A percentile compares a stretch with the other conserved stretches of the same genome.
These are phyloP conservation scores for Archegozetes longisetosus DNA, from an alignment of 1,140 invertebrate species.

Conservation along the genomic window DNA sequence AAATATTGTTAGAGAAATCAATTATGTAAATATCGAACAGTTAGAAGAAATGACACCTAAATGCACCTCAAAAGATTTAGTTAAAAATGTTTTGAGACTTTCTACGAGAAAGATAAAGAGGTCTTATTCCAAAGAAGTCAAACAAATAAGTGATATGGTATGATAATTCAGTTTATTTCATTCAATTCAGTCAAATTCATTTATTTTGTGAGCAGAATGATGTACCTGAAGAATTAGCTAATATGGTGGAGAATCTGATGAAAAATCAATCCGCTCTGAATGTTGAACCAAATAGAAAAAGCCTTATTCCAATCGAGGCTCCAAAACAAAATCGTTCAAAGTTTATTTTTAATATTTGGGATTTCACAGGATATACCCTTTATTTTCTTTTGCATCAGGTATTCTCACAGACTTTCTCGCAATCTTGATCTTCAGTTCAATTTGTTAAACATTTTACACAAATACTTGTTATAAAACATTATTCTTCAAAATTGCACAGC, in stretches of 20 bases:
- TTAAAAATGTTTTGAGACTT: constrained; percentile 13
- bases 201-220: constrained; percentile 3
- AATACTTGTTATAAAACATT: too few relatives aligned
- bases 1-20: constrained; percentile 11
- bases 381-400: constrained; percentile 31
- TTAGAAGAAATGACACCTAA: neutral
- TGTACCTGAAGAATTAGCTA: constrained; percentile 7
- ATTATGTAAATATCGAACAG: constrained; percentile 1
- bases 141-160: constrained; percentile 9
- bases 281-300: neutral
- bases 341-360: constrained; percentile 28
- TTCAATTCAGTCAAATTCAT: neutral
- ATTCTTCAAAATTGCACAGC: too few relatives aligned
- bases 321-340: constrained; percentile 6
- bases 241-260: constrained; percentile 9
- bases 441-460: too few relatives aligned
- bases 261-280: neutral
- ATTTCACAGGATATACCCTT: constrained; percentile 30
- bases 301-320: neutral
- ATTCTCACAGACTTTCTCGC: too few relatives aligned
- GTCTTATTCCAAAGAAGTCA: constrained; percentile 12
- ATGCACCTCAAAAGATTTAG: constrained; percentile 7
- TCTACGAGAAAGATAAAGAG: constrained; percentile 4
- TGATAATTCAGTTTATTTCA: too few relatives aligned
- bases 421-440: too few relatives aligned